Evolutionary conservation across 2,113 vertebrate genomes (phyloP), one percentile per base, ranked within the genome.

Genomic region (Apodemus speciosus): DNA sequence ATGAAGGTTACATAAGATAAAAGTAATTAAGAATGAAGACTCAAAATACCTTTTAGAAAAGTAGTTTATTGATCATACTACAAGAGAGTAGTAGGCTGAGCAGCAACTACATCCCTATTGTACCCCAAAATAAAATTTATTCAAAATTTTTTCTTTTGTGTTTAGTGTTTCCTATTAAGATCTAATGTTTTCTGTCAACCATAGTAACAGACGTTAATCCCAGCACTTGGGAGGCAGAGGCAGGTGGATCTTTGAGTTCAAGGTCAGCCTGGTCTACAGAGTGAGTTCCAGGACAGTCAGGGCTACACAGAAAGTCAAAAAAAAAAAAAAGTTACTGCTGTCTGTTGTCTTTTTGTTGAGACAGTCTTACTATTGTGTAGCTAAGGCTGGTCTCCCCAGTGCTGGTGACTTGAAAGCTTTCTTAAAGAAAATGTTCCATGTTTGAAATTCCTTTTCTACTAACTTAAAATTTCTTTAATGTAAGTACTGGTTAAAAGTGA

Each of bases 1-100:
- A 38, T 93, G 69, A 92, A 93, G 43, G 66, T 92, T 93, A 94
- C 60, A 53, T 62, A 91, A 92, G 80, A 90, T n/a, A 95, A 88
- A 93, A 87, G 75, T 73, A 92, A 86, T 51, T 60, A 92, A 92
- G 93, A 96, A 64, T 21, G 6, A 86, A 95, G 83, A 86, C 38
- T 72, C 46, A 58, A 81, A 71, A n/a, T 81, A 58, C 62, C 62
- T 72, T 38, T 73, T 21, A 40, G 58, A 66, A 53, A 25, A n/a
- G 3, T 38, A 56, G 49, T 71, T 72, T 87, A 87, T 10, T 58
- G 35, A 87, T 56, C 38, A 40, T n/a, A 87, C 15, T 87, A 53
- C 68, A 87, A 53, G 9, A n/a, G n/a, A 87, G 27, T 18, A 53
- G 25, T 72, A 23, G 68, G 23, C 49, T 40, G 6, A 53, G 21